Base-by-base conservation (phyloP, 2,113 vertebrate species). In the Neodontobutis hainanensis region DNA sequence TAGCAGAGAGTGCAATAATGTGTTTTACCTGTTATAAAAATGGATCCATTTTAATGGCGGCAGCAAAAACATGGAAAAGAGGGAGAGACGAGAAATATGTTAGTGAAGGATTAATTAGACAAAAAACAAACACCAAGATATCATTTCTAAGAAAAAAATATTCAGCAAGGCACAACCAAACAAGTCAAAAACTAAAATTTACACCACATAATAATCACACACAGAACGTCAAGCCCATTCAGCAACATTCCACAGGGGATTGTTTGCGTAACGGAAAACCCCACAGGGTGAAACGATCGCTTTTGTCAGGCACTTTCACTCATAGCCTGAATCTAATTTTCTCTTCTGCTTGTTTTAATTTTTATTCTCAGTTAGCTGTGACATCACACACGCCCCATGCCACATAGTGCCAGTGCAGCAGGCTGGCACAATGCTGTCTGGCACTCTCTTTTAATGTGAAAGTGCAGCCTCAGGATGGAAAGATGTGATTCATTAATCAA, bases 401-500 rank as follows among this genome's bases (percentile, higher is more conserved):
- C 78, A 68, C 43, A 63, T 65, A 53, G 75, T 73, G 83, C 74
- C 69, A 78, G 70, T 50, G 67, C 68, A 76, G 76, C 61, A 7
- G 73, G 52, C 72, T 82, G 87, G 82, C 77, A 80, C 70, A 27
- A 58, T 57, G 74, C 76, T 77, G 72, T 72, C 80, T 78, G 70
- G 65, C 52, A 10, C 83, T 81, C 74, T 63, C 74, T 70, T 58
- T 70, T 64, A 35, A 76, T 82, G 85, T 77, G 76, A 85, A 85
- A 89, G 63, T 81, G 70, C 80, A 61, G 77, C 80, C 85, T 67
- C 67, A 76, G 84, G 83, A 90, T 82, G 87, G 75, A 84, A 78
- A 85, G 79, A 85, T 83, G 81, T 73, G 84, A 90, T 90, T 91
- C 88, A 92, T 91, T 91, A 90, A 91, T 91, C 87, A 90, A 80